A percentile compares a stretch with the other conserved stretches of the same genome.
These are phyloP conservation scores for Notospermus geniculatus DNA, from an alignment of 1,140 invertebrate genomes.

Conservation along the genomic window DNA sequence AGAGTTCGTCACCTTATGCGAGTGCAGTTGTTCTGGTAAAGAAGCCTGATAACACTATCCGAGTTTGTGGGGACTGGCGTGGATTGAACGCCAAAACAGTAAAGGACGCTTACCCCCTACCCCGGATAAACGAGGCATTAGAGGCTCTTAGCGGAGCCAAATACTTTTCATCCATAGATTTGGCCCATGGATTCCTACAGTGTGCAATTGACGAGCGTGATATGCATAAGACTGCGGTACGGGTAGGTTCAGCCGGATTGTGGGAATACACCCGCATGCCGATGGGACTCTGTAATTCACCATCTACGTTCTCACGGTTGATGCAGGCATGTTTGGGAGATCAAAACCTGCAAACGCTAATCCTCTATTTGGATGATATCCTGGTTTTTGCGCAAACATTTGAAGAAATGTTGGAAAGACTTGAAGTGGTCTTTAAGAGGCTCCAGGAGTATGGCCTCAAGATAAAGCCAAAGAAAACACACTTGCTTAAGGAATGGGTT, in stretches of 20 bases:
- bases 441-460: conserved; percentile 18
- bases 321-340: conserved; percentile 3
- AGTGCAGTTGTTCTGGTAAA: conserved; percentile 11
- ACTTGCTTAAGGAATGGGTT: conserved; percentile 12
- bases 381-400: not conserved
- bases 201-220: conserved; percentile 40
- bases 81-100: conserved; percentile 52
- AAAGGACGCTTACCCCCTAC: conserved; percentile 59
- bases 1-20: not conserved
- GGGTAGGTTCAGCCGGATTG: not conserved
- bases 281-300: not conserved
- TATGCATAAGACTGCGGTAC: conserved; percentile 38
- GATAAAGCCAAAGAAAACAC: conserved; percentile 21
- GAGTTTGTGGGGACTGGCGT: conserved; percentile 54
- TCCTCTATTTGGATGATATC: not conserved
- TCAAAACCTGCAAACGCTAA: not conserved
- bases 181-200: conserved; percentile 38
- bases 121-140: conserved; percentile 55
- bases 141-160: conserved; percentile 39
- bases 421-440: conserved; percentile 15
- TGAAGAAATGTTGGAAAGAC: not conserved
- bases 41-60: conserved; percentile 27
- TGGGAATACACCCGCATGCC: conserved; percentile 1
- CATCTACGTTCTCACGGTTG: not conserved
- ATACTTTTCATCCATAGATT: conserved; percentile 56